Base-by-base conservation (phyloP, 1,140 invertebrate species). In the Vanessa atalanta region DNA sequence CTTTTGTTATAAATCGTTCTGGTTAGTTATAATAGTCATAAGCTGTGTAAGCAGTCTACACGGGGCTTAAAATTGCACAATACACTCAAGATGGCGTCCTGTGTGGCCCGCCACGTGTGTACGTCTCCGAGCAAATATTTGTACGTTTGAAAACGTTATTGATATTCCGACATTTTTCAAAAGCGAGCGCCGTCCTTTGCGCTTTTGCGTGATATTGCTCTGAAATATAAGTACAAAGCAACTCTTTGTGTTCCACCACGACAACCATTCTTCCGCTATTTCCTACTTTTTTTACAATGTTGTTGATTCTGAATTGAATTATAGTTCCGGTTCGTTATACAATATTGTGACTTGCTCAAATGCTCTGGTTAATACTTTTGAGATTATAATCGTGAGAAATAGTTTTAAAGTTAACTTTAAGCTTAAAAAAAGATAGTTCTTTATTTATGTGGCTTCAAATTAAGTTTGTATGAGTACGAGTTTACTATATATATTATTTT, bases 231-330 rank as follows among this genome's bases (percentile, higher is more conserved):
- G 75, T 79, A 88, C 88, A 91, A 89, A 84, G 68, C 72, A 31
- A 67, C 43, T 73, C 67, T 79, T 85, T 86, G 82, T 88, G 47
- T 70, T 26, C 67, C 57, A 65, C 73, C 53, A 78, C 70, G 75
- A 78, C 73, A 78, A 50, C 75, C 72, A 83, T 84, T 86, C 82
- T 80, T 79, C 75, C 63, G 70, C 73, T 79, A 76, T 84, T 86
- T 87, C 81, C 82, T 82, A 81, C 66, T 81, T 83, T 43, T 31
- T 88, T 88, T 88, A 83, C 74, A 55, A 50, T 47, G 76, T 76
- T 84, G 88, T 91, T 87, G 84, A 89, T 81, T 83, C 85, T 83
- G 47, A 70, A 79, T 84, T 88, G 85, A 89, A 86, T 88, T 89
- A 90, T 83, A 84, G 83, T 89, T 88, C 81, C 83, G 85, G 78